Evolutionary conservation across 2,888 invertebrate genomes (phyloP).

Genomic region (Lydus trimaculatus): DNA sequence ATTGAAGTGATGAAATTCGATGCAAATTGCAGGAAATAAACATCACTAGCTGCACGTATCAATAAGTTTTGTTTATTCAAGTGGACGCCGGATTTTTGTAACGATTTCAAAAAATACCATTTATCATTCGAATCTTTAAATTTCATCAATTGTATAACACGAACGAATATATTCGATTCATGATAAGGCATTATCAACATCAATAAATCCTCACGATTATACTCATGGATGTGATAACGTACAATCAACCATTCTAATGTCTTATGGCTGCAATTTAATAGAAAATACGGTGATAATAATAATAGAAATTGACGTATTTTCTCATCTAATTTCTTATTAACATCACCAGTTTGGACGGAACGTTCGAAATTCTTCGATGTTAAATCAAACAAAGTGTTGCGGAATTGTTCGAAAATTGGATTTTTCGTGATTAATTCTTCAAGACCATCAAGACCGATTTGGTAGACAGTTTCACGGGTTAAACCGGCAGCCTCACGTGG

Average conservation of each 20-base stretch:
- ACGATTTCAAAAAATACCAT: conserved; percentile 79
- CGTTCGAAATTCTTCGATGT: conserved; percentile 83
- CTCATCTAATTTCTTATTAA: conserved; percentile 78
- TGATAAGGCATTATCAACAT: conserved; percentile 90
- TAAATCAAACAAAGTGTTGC: conserved; percentile 77
- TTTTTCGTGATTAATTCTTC: conserved; percentile 81
- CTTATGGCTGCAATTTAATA: conserved; percentile 85
- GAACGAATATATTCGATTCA: conserved; percentile 87
- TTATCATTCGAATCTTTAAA: conserved; percentile 67
- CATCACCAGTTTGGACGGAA: conserved; percentile 74
- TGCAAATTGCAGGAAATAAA: conserved; percentile 69
- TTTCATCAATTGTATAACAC: conserved; percentile 78
- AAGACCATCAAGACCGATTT: conserved; percentile 87
- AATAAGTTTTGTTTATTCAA: conserved; percentile 76
- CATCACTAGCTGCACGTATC: conserved; percentile 73
- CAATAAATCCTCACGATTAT: conserved; percentile 83
- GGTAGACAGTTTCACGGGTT: conserved; percentile 83
- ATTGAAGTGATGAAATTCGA: conserved; percentile 66
- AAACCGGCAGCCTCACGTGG: conserved; percentile 88
- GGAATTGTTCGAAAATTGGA: conserved; percentile 75
- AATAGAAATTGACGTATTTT: conserved; percentile 81
- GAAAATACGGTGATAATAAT: conserved; percentile 86
- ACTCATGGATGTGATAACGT: conserved; percentile 87
- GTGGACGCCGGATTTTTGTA: conserved; percentile 78
- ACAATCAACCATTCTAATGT: conserved; percentile 95